These are phyloP conservation scores for Pristionchus maxplancki DNA, from an alignment of 2,888 invertebrate species.

Conservation along the genomic window DNA sequence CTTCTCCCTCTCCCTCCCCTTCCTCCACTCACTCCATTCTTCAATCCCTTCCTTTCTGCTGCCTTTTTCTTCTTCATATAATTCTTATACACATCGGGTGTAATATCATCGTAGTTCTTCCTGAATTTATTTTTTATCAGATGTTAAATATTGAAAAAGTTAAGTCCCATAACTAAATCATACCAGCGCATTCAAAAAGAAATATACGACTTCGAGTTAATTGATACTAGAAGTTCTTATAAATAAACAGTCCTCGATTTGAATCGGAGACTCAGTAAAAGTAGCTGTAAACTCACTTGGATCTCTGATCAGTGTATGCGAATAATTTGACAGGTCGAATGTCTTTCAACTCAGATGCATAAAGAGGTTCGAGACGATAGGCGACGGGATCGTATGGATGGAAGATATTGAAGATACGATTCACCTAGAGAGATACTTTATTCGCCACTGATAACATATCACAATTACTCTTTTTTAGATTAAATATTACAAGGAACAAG, in stretches of 20 bases:
- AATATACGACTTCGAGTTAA: too few species aligned
- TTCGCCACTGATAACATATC: background rate
- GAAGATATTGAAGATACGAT: slow-evolving; percentile 75
- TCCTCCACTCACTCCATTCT: slow-evolving; percentile 45
- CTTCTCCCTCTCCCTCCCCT: background rate
- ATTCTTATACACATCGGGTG: slow-evolving; percentile 71
- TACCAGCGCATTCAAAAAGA: background rate
- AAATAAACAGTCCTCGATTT: too few species aligned
- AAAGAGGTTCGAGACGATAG: slow-evolving; percentile 75
- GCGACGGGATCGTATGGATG: slow-evolving; percentile 75
- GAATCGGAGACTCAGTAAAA: background rate
- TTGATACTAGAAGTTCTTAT: too few species aligned
- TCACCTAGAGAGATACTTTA: slow-evolving; percentile 55
- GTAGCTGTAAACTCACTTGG: slow-evolving; percentile 49
- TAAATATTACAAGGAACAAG: too few species aligned
- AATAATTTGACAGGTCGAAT: slow-evolving; percentile 74
- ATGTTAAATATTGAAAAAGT: too few species aligned
- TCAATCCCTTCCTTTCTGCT: slow-evolving; percentile 60
- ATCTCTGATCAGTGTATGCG: slow-evolving; percentile 56
- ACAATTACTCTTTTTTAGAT: too few species aligned
- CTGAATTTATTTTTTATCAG: too few species aligned
- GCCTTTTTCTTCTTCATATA: slow-evolving; percentile 72
- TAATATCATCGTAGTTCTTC: slow-evolving; percentile 63
- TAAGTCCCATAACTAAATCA: too few species aligned
- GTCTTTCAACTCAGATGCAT: slow-evolving; percentile 71